phyloP scores from a whole-genome alignment of 2,113 vertebrate species.

The Sitta europaea region DNA sequence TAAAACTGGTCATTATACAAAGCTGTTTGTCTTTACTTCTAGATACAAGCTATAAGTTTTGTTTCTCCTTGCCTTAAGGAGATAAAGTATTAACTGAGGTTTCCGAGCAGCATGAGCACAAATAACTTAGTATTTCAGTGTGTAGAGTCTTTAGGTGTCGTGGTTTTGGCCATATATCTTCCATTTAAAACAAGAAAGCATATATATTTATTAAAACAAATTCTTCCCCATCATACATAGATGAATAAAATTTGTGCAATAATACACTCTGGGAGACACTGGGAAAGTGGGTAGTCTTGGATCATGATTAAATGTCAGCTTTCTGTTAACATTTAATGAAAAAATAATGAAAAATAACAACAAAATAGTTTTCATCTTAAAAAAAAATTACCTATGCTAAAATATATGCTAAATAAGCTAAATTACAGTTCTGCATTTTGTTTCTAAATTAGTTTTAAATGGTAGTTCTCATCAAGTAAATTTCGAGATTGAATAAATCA shows the following conservation, averaged over 20 bases:
- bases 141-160: rapidly evolving
- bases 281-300: background rate
- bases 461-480: background rate
- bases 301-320: background rate
- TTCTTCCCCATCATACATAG: background rate
- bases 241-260: background rate
- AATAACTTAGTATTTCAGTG: background rate
- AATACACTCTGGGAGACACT: background rate
- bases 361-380: background rate
- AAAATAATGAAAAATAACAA: background rate
- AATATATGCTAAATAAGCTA: background rate
- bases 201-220: background rate
- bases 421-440: background rate
- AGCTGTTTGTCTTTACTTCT: background rate
- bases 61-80: background rate
- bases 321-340: background rate
- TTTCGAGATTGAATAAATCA: background rate
- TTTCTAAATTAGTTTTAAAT: background rate
- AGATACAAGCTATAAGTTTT: background rate
- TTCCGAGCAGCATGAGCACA: background rate
- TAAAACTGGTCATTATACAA: background rate
- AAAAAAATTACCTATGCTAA: background rate
- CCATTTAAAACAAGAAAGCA: background rate
- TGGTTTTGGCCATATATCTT: background rate
- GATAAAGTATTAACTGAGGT: background rate